Base-by-base conservation (phyloP, 2,888 invertebrate genomes). In the Fragum sueziense region DNA sequence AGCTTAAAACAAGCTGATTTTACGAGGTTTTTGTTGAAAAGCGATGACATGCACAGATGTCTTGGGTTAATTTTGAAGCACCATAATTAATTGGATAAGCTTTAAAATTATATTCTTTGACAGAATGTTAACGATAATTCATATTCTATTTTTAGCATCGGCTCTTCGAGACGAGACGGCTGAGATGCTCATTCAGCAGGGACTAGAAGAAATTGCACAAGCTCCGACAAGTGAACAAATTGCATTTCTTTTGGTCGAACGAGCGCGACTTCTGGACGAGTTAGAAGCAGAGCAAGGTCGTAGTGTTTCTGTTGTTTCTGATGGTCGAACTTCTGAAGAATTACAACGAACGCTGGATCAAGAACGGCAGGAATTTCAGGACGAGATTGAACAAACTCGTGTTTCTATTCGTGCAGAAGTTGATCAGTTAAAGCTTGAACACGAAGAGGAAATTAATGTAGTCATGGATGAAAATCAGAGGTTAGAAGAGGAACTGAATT, bases 241-340 rank as follows among this genome's bases (percentile, higher is more conserved):
- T 73, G 93, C 94, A 4, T 93, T 92, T 85, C 89, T 94, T 22
- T 91, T 94, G 68, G 93, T 93, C 69, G 94, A 94, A 85, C 88
- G 94, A 81, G 93, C 93, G 2, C 90, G 93, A 47, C 92, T 94
- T 31, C 88, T 91, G 76, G 94, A 94, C 85, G 94, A 94, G 79
- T 89, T 94, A 22, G 93, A 94, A 70, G 91, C 90, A 11, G 90
- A 89, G 61, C 89, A 89, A 65, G 82, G 82, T 34, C 80, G 86
- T 27, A 86, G 80, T 41, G 51, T 65, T 34, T 81, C 79, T 3
- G 83, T 62, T 4, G 61, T 76, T 29, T 73, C 75, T 14, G 84
- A 87, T 52, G 84, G 86, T 27, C 75, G 88, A 52, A 71, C 82
- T 27, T 87, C 89, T 0, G 86, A 83, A 47, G 89, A 89, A 41